Percentiles rank a stretch among this genome's conserved stretches.
Conservation (phyloP, 2,113 vertebrate species). For the Sorex araneus region DNA sequence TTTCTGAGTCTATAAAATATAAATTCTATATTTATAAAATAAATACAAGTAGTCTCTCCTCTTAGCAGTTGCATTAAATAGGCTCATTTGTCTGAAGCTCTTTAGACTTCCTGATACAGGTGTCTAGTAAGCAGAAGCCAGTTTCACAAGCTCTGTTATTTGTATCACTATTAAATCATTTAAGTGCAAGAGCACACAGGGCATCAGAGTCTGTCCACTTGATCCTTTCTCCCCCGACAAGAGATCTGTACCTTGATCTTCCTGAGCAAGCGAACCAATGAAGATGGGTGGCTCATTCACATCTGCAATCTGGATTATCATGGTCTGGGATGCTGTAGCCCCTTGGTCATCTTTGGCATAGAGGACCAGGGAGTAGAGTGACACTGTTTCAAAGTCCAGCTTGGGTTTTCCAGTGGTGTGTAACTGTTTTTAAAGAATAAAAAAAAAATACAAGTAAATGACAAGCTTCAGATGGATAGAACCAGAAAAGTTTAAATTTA, state of each 20-base stretch:
- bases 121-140: neutral
- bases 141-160: neutral
- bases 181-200: neutral
- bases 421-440: slow-evolving; percentile 49
- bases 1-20: neutral
- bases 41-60: neutral
- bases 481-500: neutral
- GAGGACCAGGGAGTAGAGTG: slow-evolving; percentile 75
- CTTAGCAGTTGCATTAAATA: neutral
- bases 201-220: neutral
- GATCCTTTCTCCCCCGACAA: neutral
- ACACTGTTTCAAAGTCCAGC: slow-evolving; percentile 79
- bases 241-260: slow-evolving; percentile 72
- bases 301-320: slow-evolving; percentile 75
- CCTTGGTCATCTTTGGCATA: slow-evolving; percentile 70
- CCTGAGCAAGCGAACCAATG: slow-evolving; percentile 73
- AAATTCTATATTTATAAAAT: neutral
- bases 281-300: slow-evolving; percentile 80
- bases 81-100: neutral
- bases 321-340: slow-evolving; percentile 73
- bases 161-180: neutral
- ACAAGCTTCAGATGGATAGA: neutral
- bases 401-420: slow-evolving; percentile 65
- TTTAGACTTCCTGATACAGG: neutral
- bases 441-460: neutral